Conservation (phyloP, 2,888 invertebrate genomes). For the Himalopsyche kuldschensis region DNA sequence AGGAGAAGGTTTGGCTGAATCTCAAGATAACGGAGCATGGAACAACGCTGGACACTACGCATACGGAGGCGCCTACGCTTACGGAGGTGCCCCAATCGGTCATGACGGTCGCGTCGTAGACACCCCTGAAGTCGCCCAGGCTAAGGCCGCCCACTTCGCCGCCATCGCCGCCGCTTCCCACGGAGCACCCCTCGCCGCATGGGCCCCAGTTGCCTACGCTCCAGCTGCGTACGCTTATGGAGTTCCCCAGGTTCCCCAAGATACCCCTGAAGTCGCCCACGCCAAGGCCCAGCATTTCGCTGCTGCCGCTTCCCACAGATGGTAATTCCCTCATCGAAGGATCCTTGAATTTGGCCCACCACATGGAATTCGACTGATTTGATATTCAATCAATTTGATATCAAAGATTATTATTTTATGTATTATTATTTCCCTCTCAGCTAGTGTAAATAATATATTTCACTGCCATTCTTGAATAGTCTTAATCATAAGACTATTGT, state of each 20-base stretch:
- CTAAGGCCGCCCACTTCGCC: constrained; percentile 62
- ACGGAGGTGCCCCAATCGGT: constrained; percentile 42
- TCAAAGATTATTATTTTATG: too few relatives aligned
- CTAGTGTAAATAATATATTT: too few relatives aligned
- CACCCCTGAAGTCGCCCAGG: constrained; percentile 63
- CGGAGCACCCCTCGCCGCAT: not conserved
- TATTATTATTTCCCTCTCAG: too few relatives aligned
- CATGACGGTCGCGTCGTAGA: constrained; percentile 63
- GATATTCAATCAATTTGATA: too few relatives aligned
- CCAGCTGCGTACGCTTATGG: too few relatives aligned
- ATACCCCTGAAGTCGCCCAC: not conserved
- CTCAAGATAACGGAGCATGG: constrained; percentile 10
- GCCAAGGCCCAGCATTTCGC: constrained; percentile 10
- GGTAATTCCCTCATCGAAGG: too few relatives aligned
- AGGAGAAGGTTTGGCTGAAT: constrained; percentile 18
- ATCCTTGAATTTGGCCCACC: too few relatives aligned
- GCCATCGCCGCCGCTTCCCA: constrained; percentile 43
- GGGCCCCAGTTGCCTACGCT: not conserved
- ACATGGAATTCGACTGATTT: too few relatives aligned
- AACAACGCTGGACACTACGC: constrained; percentile 11
- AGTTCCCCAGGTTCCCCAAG: not conserved
- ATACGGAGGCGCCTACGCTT: constrained; percentile 13
- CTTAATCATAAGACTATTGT: too few relatives aligned
- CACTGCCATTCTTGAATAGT: too few relatives aligned
- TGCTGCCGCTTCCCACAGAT: constrained; percentile 11